Evolutionary conservation across 1,140 invertebrate genomes (phyloP).

Genomic region (Anastrepha obliqua): DNA sequence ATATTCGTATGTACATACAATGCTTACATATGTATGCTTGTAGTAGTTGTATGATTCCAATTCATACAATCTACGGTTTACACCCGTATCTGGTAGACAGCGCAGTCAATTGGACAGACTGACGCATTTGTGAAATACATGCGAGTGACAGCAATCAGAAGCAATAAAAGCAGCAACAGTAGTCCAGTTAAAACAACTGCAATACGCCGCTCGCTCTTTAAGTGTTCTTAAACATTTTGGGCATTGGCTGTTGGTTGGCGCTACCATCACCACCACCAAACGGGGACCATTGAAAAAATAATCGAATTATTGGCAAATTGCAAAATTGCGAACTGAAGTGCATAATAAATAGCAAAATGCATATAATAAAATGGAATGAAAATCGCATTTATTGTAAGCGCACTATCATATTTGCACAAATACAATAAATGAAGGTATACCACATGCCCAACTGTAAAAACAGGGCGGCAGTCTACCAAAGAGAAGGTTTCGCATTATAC

Average conservation of each 20-base stretch:
- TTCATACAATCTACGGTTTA: constrained; percentile 6
- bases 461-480: no score
- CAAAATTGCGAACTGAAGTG: constrained; percentile 30
- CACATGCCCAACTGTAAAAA: no score
- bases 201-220: not conserved
- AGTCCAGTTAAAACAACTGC: not conserved
- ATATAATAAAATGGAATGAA: constrained; percentile 39
- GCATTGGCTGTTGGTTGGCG: not conserved
- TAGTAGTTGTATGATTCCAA: not conserved
- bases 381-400: constrained; percentile 12
- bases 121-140: not conserved
- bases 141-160: constrained; percentile 29
- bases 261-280: not conserved
- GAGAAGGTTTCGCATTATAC: no score
- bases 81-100: not conserved
- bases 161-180: not conserved
- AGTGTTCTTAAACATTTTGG: not conserved
- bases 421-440: no score
- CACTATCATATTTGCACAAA: not conserved
- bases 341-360: constrained; percentile 36
- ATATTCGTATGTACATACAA: no score
- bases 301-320: constrained; percentile 46
- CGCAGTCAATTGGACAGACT: not conserved
- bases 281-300: constrained; percentile 14
- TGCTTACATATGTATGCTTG: no score